phyloP scores from a whole-genome alignment of 2,113 vertebrate species.

The Paramormyrops kingsleyae region DNA sequence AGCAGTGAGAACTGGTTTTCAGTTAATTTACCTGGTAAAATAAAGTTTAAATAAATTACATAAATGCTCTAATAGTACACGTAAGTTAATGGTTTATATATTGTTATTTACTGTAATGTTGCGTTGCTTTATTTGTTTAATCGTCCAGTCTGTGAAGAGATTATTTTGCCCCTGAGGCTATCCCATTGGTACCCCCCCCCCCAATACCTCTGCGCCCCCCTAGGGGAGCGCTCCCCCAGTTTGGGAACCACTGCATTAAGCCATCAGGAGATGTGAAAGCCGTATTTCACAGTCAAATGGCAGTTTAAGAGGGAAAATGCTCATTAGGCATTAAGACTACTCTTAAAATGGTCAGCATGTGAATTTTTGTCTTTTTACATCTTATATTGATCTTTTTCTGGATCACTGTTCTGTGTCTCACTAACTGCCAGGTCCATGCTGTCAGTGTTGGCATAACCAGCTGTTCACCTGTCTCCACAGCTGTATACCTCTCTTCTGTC shows the following conservation, averaged over 20 bases:
- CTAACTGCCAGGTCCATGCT: constrained; percentile 34
- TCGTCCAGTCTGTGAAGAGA: too few relatives aligned
- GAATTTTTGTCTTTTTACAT: not conserved
- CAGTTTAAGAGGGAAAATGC: not conserved
- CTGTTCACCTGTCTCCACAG: constrained; percentile 37
- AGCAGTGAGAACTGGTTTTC: too few relatives aligned
- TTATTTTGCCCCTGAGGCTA: too few relatives aligned
- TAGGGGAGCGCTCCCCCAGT: too few relatives aligned
- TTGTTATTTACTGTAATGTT: too few relatives aligned
- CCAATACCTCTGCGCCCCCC: too few relatives aligned
- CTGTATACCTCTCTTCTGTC: constrained; percentile 45
- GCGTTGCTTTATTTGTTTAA: too few relatives aligned
- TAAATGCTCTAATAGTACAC: too few relatives aligned
- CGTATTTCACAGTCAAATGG: not conserved
- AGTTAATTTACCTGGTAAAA: too few relatives aligned
- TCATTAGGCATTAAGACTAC: not conserved
- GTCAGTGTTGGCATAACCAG: constrained; percentile 32
- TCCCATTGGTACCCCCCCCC: too few relatives aligned
- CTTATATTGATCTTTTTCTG: not conserved
- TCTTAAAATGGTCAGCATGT: not conserved
- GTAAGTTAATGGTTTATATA: too few relatives aligned
- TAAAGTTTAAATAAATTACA: too few relatives aligned
- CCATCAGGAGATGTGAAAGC: not conserved
- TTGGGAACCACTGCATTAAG: not conserved
- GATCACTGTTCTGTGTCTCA: not conserved